phyloP scores from a whole-genome alignment of 2,797 vertebrate species.

The Thunnus albacares region DNA sequence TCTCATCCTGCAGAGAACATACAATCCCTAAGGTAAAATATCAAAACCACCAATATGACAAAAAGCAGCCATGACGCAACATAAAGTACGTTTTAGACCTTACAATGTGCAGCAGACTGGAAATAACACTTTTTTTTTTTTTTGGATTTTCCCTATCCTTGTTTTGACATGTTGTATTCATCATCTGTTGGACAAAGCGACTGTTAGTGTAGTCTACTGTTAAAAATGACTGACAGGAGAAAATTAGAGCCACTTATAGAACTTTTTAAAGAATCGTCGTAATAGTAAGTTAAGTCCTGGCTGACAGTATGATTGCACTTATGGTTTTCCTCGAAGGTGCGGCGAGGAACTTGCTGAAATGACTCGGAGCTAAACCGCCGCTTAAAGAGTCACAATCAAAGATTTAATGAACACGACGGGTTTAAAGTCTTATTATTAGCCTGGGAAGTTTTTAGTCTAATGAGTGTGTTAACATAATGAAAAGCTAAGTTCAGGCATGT shows the following conservation, averaged over 20 bases:
- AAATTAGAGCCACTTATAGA: not conserved
- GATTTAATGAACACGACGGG: conserved; percentile 1
- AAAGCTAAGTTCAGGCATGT: conserved; percentile 12
- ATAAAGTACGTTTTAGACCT: too few relatives aligned
- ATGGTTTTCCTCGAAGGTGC: not conserved
- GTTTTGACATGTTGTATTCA: not conserved
- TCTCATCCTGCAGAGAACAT: too few relatives aligned
- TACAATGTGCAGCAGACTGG: not conserved
- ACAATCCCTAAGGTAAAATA: too few relatives aligned
- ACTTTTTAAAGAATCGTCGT: not conserved
- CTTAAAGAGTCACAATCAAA: not conserved
- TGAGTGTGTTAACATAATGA: conserved; percentile 33
- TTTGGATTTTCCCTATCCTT: not conserved
- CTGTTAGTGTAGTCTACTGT: not conserved
- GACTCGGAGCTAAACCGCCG: not conserved
- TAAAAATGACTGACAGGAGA: not conserved
- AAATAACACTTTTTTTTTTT: not conserved
- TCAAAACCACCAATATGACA: too few relatives aligned
- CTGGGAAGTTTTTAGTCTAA: conserved; percentile 17
- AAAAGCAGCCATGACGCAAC: not conserved
- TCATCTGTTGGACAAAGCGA: not conserved
- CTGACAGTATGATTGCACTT: conserved; percentile 17
- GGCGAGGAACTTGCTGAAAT: too few relatives aligned
- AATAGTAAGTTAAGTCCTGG: not conserved
- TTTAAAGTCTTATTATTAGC: conserved; percentile 21